Evolutionary conservation across 1,140 invertebrate species (phyloP).

Genomic region (Apis florea): DNA sequence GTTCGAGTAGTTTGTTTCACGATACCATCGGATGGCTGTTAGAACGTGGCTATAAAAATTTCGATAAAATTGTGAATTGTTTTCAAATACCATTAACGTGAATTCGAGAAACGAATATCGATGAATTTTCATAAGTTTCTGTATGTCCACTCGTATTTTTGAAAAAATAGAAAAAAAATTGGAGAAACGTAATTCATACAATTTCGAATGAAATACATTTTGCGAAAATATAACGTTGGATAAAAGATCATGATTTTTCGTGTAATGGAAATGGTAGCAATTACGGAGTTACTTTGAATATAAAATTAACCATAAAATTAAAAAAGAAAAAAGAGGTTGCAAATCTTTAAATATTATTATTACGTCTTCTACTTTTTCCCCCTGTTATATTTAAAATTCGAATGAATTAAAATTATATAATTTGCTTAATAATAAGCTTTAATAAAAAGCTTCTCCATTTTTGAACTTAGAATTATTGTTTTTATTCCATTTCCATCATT

Average conservation of each 20-base stretch:
- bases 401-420: too few relatives aligned
- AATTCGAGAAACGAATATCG: neutral
- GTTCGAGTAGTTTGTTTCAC: slow-evolving; percentile 1
- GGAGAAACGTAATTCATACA: neutral
- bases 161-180: neutral
- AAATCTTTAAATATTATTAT: too few relatives aligned
- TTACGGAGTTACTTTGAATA: too few relatives aligned
- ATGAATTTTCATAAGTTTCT: neutral
- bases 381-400: too few relatives aligned
- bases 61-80: slow-evolving; percentile 7
- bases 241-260: neutral
- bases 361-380: too few relatives aligned
- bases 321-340: too few relatives aligned
- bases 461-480: too few relatives aligned
- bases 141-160: neutral
- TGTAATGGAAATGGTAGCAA: neutral
- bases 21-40: neutral
- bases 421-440: too few relatives aligned
- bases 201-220: neutral
- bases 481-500: too few relatives aligned
- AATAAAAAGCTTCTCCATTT: too few relatives aligned
- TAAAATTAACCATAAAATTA: too few relatives aligned
- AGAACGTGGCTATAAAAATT: neutral
- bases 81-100: neutral
- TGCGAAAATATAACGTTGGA: neutral